Evolutionary conservation across 2,888 invertebrate genomes (phyloP), one percentile per base, ranked within the genome.

Genomic region (Psylliodes chrysocephalus): DNA sequence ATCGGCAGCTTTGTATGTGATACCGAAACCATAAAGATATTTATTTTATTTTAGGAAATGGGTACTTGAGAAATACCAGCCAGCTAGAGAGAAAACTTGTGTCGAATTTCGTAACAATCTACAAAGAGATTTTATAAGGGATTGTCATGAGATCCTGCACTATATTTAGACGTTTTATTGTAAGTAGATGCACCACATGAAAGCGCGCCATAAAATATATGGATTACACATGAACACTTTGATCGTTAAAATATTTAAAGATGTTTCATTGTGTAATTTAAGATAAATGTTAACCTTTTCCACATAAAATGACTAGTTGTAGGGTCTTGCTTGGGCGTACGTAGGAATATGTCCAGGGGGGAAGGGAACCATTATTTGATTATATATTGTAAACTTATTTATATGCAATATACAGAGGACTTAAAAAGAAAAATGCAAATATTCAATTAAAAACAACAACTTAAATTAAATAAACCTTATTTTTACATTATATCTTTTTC

Each of bases 21-120:
- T 49, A 30, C 49, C 49, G 15, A 49, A 25, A 30, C 49, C 17
- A 28, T 49, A 49, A 49, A 49, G 49, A 49, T 49, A 49, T 25
- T 49, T 49, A 49, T 49, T 49, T 49, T 49, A 49, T 49, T 49
- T 49, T 49, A 25, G 49, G 49, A 49, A 49, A 49, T 49, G 30
- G 30, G 49, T 49, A 49, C 49, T 49, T 30, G 49, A 49, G 49
- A 30, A 49, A 49, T 49, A 49, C 49, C 49, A 30, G 49, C 2
- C 49, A 30, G n/a, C n/a, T n/a, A n/a, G n/a, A n/a, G 28, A 28
- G 49, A 28, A 15, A 49, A 28, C 49, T 49, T 49, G 49, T 30
- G 22, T 49, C 49, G 49, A 49, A 49, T 49, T 49, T 49, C 49
- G 49, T 28, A 49, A 49, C 49, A 28, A 49, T 49, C 28, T 49